Conservation (phyloP, 2,113 vertebrate species). For the Grammomys dolichurus region DNA sequence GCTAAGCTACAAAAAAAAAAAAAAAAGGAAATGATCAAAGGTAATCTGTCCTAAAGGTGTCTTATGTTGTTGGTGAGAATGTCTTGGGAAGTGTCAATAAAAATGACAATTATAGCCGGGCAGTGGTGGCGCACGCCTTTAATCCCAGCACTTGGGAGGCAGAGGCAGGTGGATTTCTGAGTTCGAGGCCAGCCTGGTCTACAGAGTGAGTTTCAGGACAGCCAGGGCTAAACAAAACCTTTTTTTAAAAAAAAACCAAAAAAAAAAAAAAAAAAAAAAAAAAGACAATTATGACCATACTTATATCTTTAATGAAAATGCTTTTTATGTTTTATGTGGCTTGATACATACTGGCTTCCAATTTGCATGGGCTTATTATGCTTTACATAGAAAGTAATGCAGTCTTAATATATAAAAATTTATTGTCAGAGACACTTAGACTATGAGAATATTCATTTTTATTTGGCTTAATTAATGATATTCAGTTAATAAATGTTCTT, state of each 20-base stretch:
- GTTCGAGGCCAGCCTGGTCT: too few species aligned
- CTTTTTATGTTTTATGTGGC: neutral
- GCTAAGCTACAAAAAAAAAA: neutral
- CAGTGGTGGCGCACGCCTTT: too few species aligned
- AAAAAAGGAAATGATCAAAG: neutral
- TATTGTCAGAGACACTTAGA: neutral
- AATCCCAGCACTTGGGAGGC: too few species aligned
- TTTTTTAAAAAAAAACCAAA: too few species aligned
- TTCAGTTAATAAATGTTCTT: neutral
- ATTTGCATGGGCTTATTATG: neutral
- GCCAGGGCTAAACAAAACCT: too few species aligned
- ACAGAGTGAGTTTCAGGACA: too few species aligned
- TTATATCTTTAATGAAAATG: neutral
- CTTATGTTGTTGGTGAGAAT: neutral
- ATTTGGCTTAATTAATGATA: neutral
- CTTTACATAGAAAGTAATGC: neutral
- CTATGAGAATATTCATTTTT: neutral
- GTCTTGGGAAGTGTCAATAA: neutral
- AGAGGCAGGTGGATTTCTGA: too few species aligned
- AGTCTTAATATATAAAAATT: neutral
- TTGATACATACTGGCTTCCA: neutral
- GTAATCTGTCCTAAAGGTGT: neutral
- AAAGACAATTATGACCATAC: neutral
- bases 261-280: neutral
- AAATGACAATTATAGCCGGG: neutral